These are phyloP conservation scores for Meiosimyza platycephala DNA, from an alignment of 2,888 invertebrate species.

Conservation along the genomic window DNA sequence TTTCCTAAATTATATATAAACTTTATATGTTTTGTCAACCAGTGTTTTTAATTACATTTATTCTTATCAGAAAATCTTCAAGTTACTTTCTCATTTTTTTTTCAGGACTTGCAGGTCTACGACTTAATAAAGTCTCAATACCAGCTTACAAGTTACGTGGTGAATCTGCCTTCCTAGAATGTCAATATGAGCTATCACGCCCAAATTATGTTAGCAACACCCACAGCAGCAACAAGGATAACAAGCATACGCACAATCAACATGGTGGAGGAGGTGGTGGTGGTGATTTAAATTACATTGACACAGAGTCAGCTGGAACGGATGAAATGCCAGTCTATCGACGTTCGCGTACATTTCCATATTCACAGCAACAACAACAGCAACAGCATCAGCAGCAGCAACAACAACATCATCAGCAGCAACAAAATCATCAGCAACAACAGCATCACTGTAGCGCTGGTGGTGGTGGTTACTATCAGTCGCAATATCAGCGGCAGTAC, in stretches of 20 bases:
- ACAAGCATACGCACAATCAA: conserved; percentile 41
- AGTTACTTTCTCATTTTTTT: conserved; percentile 27
- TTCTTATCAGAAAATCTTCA: too few species aligned
- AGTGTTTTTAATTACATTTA: too few species aligned
- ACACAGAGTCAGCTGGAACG: conserved; percentile 48
- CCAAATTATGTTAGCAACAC: conserved; percentile 43
- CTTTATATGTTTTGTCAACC: too few species aligned
- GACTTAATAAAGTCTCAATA: conserved; percentile 73
- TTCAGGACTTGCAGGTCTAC: conserved; percentile 64
- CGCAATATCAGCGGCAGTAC: conserved; percentile 31
- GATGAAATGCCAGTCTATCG: conserved; percentile 39
- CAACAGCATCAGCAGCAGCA: conserved; percentile 47
- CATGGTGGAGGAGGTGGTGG: conserved; percentile 33
- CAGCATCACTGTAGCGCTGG: conserved; percentile 41
- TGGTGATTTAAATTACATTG: conserved; percentile 51
- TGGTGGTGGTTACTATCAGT: conserved; percentile 19
- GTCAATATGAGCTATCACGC: conserved; percentile 73
- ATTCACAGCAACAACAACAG: conserved; percentile 50
- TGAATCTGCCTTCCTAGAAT: conserved; percentile 75
- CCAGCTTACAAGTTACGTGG: conserved; percentile 75
- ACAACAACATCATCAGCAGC: conserved; percentile 52
- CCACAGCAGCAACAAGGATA: conserved; percentile 44
- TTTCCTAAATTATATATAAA: too few species aligned
- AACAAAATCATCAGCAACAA: conserved; percentile 39
- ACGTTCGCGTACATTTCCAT: conserved; percentile 49